Percentiles rank a stretch among this genome's conserved stretches.
Evolutionary conservation across 2,113 vertebrate genomes (phyloP).

Genomic region (Lethenteron reissneri): DNA sequence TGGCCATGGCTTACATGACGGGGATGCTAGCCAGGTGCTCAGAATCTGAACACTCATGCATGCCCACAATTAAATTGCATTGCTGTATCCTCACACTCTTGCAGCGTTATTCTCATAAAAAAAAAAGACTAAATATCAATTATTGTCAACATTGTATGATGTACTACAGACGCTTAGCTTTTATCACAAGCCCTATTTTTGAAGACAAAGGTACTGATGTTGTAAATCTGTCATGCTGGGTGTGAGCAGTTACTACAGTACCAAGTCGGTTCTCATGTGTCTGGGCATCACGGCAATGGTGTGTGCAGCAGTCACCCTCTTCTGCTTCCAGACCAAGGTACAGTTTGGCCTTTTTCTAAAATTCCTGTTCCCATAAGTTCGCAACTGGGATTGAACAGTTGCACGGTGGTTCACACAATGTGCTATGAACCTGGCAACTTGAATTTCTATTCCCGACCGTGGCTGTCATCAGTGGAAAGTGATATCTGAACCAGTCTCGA

Average conservation of each 20-base stretch:
- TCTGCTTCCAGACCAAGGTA: slow-evolving; percentile 86
- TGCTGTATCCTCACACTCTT: neutral
- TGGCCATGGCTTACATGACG: slow-evolving; percentile 77
- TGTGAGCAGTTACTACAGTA: slow-evolving; percentile 51
- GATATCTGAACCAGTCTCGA: neutral
- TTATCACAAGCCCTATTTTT: neutral
- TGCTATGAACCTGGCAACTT: neutral
- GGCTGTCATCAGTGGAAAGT: accelerated
- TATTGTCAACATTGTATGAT: neutral
- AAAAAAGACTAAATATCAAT: neutral
- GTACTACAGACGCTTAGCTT: neutral
- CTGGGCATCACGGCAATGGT: slow-evolving; percentile 61
- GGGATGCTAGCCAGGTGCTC: slow-evolving; percentile 68
- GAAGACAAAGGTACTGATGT: neutral
- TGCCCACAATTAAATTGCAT: neutral
- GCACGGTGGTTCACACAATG: neutral
- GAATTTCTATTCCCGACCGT: neutral
- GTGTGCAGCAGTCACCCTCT: slow-evolving; percentile 52
- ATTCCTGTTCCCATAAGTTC: neutral
- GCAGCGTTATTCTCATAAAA: neutral
- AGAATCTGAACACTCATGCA: neutral
- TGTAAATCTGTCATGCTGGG: neutral
- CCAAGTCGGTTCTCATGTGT: slow-evolving; percentile 65
- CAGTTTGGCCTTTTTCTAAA: slow-evolving; percentile 7
- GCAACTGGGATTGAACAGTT: neutral